Evolutionary conservation across 2,888 invertebrate species (phyloP).

Genomic region (Villa cingulata): DNA sequence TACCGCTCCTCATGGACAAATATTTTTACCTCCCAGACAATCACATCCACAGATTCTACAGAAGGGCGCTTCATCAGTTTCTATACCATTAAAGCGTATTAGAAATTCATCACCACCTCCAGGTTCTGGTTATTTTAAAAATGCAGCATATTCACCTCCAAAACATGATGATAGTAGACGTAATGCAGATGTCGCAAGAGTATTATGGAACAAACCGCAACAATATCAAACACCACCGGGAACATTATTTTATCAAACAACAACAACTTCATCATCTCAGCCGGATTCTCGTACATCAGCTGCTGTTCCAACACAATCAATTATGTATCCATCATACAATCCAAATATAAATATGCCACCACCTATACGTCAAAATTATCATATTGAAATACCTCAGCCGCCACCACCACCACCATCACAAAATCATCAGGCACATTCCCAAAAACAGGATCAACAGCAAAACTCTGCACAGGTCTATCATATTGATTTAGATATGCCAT

Average conservation of each 20-base stretch:
- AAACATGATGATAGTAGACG: constrained; percentile 68
- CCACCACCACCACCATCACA: not conserved
- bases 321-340: constrained; percentile 27
- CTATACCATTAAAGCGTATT: constrained; percentile 38
- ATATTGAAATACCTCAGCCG: constrained; percentile 25
- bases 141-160: constrained; percentile 25
- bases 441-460: constrained; percentile 21
- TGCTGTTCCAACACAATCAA: constrained; percentile 17
- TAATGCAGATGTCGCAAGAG: constrained; percentile 66
- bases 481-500: constrained; percentile 32
- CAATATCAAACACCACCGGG: constrained; percentile 39
- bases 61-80: constrained; percentile 20
- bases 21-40: constrained; percentile 48
- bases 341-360: constrained; percentile 29
- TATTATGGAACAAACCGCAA: constrained; percentile 62
- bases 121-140: constrained; percentile 29
- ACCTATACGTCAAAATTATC: constrained; percentile 30
- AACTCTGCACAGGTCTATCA: constrained; percentile 31
- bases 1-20: constrained; percentile 44
- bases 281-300: constrained; percentile 25
- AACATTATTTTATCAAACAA: constrained; percentile 38
- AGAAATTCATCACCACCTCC: constrained; percentile 40
- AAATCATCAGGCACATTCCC: constrained; percentile 15
- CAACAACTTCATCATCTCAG: constrained; percentile 37
- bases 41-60: constrained; percentile 28